Conservation (phyloP, 2,113 vertebrate genomes). For the Cheilinus undulatus region DNA sequence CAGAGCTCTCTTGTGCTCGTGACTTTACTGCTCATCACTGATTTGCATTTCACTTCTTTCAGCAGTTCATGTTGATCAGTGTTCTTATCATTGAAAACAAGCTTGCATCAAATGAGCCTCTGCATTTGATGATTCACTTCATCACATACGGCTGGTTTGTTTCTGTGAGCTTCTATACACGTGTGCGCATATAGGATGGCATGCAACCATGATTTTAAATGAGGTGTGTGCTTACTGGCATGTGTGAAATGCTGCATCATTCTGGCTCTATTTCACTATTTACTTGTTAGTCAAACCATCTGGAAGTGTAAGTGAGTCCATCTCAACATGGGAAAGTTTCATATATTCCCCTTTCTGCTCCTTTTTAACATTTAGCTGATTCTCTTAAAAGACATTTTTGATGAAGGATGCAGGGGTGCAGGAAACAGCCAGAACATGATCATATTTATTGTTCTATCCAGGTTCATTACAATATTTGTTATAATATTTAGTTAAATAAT, state of each 20-base stretch:
- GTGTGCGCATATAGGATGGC: constrained; percentile 1
- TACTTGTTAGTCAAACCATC: constrained; percentile 15
- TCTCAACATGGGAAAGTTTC: not conserved
- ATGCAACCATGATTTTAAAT: not conserved
- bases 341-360: not conserved
- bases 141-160: not conserved
- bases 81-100: not conserved
- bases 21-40: not conserved
- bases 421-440: no score
- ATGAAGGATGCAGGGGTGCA: no score
- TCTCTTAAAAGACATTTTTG: no score
- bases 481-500: no score
- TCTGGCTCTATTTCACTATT: constrained; percentile 12
- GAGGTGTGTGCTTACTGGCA: constrained; percentile 1
- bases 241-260: not conserved
- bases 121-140: not conserved
- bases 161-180: not conserved
- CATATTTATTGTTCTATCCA: no score
- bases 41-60: not conserved
- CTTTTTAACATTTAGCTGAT: not conserved
- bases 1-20: not conserved
- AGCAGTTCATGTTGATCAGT: not conserved
- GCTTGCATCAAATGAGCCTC: not conserved
- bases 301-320: no score
- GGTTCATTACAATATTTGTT: no score